Evolutionary conservation across 2,888 invertebrate genomes (phyloP).

Genomic region (Idaea aversata): DNA sequence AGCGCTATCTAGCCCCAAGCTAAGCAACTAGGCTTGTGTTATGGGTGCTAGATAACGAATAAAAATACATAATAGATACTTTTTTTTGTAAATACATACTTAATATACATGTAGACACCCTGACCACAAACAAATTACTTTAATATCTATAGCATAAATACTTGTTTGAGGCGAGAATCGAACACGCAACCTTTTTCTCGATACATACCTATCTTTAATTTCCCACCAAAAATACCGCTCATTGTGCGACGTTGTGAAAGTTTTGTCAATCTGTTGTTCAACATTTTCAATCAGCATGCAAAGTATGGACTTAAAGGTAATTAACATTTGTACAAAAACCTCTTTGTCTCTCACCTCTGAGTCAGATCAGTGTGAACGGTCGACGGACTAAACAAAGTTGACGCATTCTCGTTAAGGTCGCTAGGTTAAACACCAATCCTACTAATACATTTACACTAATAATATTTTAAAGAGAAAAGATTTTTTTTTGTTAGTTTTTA

Average conservation of each 20-base stretch:
- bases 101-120: no score
- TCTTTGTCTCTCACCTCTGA: slow-evolving; percentile 61
- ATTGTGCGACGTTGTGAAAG: slow-evolving; percentile 47
- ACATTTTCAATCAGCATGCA: slow-evolving; percentile 66
- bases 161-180: no score
- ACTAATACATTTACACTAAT: neutral
- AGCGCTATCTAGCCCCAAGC: no score
- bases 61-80: no score
- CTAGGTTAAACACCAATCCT: neutral
- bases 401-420: slow-evolving; percentile 8
- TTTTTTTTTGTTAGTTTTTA: no score
- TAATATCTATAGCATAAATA: no score
- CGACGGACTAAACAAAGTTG: slow-evolving; percentile 61
- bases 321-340: slow-evolving; percentile 71
- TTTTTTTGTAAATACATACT: no score
- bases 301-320: slow-evolving; percentile 63
- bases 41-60: no score
- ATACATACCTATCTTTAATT: slow-evolving; percentile 9
- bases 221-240: slow-evolving; percentile 31
- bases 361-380: slow-evolving; percentile 64
- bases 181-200: neutral
- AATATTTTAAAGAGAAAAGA: no score
- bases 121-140: no score
- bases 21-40: no score
- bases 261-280: slow-evolving; percentile 43